phyloP scores from a whole-genome alignment of 2,113 vertebrate genomes.

The Chionomys nivalis region DNA sequence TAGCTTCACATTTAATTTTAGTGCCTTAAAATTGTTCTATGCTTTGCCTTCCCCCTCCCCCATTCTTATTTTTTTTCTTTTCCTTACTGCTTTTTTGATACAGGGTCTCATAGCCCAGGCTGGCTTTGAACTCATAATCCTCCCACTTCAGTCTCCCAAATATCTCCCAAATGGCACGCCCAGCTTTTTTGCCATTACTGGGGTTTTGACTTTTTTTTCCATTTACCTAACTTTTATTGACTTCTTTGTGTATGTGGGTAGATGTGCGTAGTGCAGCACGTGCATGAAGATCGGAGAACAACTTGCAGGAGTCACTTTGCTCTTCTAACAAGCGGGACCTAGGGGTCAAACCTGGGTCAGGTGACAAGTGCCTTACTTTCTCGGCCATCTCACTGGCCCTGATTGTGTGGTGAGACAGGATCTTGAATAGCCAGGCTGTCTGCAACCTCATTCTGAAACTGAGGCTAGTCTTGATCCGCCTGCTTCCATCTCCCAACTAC shows the following conservation, averaged over 20 bases:
- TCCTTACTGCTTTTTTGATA: neutral
- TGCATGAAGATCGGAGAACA: neutral
- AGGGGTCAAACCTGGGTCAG: neutral
- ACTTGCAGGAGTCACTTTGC: neutral
- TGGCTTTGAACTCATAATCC: neutral
- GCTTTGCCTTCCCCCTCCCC: neutral
- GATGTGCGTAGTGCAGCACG: neutral
- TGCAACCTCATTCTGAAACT: neutral
- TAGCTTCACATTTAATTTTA: neutral
- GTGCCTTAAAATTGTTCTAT: neutral
- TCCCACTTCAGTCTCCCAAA: neutral
- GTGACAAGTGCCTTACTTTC: neutral
- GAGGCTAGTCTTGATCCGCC: neutral
- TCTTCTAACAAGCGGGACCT: neutral
- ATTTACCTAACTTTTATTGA: neutral
- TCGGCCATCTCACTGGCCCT: neutral
- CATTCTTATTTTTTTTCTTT: neutral
- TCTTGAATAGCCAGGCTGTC: neutral
- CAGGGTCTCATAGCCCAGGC: neutral
- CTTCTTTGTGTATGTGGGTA: neutral
- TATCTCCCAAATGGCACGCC: neutral
- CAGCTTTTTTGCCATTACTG: neutral
- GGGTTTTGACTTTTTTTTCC: neutral
- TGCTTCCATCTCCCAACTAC: neutral
- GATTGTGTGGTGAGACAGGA: neutral